Evolutionary conservation across 2,113 vertebrate species (phyloP), one percentile per base, ranked within the genome.

Genomic region (Cyprinodon brontotheroides): DNA sequence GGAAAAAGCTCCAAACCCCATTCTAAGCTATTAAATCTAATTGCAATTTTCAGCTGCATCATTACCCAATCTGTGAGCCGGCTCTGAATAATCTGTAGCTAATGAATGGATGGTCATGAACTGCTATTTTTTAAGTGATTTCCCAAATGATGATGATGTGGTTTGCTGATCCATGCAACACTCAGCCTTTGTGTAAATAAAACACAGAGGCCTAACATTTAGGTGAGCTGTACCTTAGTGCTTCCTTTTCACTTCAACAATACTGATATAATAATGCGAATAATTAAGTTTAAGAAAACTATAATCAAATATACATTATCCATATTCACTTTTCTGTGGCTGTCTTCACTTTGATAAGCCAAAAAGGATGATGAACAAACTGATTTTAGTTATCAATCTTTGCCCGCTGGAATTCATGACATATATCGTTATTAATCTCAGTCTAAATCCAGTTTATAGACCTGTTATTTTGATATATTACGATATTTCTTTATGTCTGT

Each of bases 51-150:
- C 45, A 43, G n/a, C 36, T 48, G 50, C 36, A 10, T 40, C 38
- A 37, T 57, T 48, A 15, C 53, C 41, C 1, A 20, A 67, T n/a
- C 60, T 38, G 14, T 22, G 11, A n/a, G 43, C 57, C 37, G 70
- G 53, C 77, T 66, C 64, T 22, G 64, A 45, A 72, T 78, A 72
- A 78, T 61, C 22, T 12, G 6, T 22, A 72, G 64, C 39, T 67
- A 78, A 78, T 78, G 53, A 60, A 78, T 78, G 77, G 53, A 73
- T 63, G n/a, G 70, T 62, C 65, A 62, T 62, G 77, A 61, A 73
- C 37, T n/a, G 47, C 8, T 60, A 14, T 53, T 17, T 77, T 65
- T 77, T 63, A 59, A 20, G 53, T 47, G 53, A 65, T 64, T 66
- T 72, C 43, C 69, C 53, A 61, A 66, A 72, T 77, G 68, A 72